Percentiles rank a stretch among this genome's conserved stretches.
Conservation (phyloP, 2,797 vertebrate species). For the Girardinus metallicus region DNA sequence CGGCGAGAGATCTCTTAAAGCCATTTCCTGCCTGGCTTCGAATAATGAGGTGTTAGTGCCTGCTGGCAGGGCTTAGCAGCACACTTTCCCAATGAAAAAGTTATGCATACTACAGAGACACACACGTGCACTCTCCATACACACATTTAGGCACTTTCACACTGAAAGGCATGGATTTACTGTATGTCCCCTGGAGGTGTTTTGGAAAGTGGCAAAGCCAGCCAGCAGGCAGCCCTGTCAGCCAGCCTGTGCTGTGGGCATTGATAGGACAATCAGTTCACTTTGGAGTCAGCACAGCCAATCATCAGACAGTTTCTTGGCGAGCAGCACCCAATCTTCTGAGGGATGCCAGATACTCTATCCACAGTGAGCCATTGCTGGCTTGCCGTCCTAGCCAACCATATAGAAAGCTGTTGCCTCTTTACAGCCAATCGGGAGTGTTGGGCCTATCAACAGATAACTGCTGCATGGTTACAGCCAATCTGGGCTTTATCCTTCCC, state of each 20-base stretch:
- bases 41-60: constrained; percentile 73
- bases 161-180: constrained; percentile 51
- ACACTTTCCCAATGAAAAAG: constrained; percentile 56
- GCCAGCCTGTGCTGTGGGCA: constrained; percentile 56
- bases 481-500: constrained; percentile 78
- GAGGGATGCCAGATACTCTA: constrained; percentile 67
- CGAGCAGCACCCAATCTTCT: constrained; percentile 64
- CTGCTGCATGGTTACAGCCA: constrained; percentile 63
- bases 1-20: constrained; percentile 62
- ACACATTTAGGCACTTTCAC: constrained; percentile 18
- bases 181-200: constrained; percentile 71
- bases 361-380: constrained; percentile 66
- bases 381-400: constrained; percentile 61
- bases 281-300: constrained; percentile 57
- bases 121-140: constrained; percentile 22
- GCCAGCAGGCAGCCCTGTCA: constrained; percentile 69
- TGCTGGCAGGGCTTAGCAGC: constrained; percentile 65
- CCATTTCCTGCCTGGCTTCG: constrained; percentile 72
- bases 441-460: constrained; percentile 70
- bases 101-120: constrained; percentile 63
- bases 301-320: constrained; percentile 72
- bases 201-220: constrained; percentile 68
- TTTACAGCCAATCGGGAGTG: constrained; percentile 63
- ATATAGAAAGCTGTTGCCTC: constrained; percentile 64
- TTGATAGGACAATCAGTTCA: constrained; percentile 73